Evolutionary conservation across 2,888 invertebrate species (phyloP).

Genomic region (Trilocha varians): DNA sequence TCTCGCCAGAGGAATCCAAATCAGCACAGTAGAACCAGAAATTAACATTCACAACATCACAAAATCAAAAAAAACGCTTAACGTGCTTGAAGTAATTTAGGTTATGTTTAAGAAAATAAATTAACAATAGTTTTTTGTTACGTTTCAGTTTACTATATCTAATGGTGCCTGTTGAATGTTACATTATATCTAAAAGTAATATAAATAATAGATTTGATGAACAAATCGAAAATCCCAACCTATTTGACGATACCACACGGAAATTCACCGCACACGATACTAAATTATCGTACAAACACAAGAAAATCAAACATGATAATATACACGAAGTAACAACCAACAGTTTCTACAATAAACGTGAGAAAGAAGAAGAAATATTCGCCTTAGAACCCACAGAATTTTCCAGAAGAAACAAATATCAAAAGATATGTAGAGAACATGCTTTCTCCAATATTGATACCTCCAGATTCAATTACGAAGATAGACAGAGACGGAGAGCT

Average conservation of each 20-base stretch:
- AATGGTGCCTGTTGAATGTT: constrained; percentile 43
- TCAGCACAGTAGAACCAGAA: too few species aligned
- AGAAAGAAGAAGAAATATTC: constrained; percentile 2
- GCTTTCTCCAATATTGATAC: too few species aligned
- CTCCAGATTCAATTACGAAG: too few species aligned
- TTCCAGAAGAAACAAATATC: too few species aligned
- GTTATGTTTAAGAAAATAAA: too few species aligned
- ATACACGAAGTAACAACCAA: constrained; percentile 2
- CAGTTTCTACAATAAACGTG: constrained; percentile 1
- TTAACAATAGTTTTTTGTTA: constrained; percentile 7
- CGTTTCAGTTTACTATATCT: constrained; percentile 55
- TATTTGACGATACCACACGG: constrained; percentile 15
- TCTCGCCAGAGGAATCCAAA: too few species aligned
- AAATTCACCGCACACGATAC: constrained; percentile 12
- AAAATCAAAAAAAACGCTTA: too few species aligned
- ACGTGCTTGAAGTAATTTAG: too few species aligned
- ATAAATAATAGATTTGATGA: constrained; percentile 23
- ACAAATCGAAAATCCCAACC: constrained; percentile 22
- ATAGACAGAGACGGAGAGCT: too few species aligned
- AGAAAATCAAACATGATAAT: constrained; percentile 10
- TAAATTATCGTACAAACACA: constrained; percentile 15
- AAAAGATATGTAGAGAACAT: too few species aligned
- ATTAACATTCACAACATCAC: too few species aligned
- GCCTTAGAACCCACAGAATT: neutral
- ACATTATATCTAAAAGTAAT: constrained; percentile 53